These are phyloP conservation scores for Steinernema scapterisci DNA, from an alignment of 2,888 invertebrate species.

Conservation along the genomic window DNA sequence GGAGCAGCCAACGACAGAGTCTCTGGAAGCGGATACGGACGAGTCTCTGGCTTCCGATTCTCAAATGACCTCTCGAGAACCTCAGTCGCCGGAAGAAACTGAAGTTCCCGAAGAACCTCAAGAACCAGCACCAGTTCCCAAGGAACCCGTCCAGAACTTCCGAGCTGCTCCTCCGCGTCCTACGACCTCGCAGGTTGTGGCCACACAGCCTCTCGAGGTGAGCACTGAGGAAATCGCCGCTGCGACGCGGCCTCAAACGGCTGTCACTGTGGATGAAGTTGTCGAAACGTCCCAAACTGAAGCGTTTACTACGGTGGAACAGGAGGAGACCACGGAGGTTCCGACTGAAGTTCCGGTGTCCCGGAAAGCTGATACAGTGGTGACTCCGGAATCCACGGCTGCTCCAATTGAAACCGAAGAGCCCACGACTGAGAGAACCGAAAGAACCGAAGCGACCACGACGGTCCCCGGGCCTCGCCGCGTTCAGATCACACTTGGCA, in stretches of 20 bases:
- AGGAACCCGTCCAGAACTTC: too few species aligned
- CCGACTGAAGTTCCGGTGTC: background rate
- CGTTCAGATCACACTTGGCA: background rate
- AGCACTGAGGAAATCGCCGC: background rate
- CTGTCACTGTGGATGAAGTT: too few species aligned
- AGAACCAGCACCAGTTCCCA: too few species aligned
- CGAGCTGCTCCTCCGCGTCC: too few species aligned
- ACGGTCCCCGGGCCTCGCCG: background rate
- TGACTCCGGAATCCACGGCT: background rate
- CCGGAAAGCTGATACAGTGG: too few species aligned
- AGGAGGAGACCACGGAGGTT: background rate
- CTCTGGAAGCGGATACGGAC: background rate
- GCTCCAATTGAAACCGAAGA: background rate
- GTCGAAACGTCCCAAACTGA: too few species aligned
- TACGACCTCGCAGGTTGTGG: too few species aligned
- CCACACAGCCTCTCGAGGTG: background rate
- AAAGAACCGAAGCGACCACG: slow-evolving; percentile 10
- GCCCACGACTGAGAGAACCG: background rate
- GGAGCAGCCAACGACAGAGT: background rate
- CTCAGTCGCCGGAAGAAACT: too few species aligned
- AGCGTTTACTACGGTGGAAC: too few species aligned
- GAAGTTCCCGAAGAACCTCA: too few species aligned
- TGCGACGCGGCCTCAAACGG: background rate
- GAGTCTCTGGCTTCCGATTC: background rate
- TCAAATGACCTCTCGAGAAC: background rate